These are phyloP conservation scores for Pagrus major DNA, from an alignment of 2,113 vertebrate genomes.

Conservation along the genomic window DNA sequence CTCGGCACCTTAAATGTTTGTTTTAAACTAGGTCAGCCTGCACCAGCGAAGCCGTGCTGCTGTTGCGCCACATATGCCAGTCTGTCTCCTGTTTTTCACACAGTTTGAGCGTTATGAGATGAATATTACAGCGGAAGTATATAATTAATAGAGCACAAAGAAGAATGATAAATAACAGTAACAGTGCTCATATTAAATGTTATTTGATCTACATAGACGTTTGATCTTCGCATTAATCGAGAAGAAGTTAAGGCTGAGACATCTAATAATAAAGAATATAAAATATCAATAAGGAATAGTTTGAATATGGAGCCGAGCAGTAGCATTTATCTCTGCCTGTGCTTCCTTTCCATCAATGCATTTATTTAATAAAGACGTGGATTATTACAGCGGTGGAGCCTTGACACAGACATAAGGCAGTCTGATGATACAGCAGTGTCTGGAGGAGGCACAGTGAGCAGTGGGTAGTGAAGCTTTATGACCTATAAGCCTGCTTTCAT, in stretches of 20 bases:
- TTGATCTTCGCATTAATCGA: not conserved
- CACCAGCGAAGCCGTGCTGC: conserved; percentile 46
- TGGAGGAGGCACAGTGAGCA: conserved; percentile 27
- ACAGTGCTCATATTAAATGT: not conserved
- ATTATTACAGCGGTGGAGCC: not conserved
- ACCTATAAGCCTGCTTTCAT: too few relatives aligned
- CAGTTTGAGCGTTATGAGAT: not conserved
- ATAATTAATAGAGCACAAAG: conserved; percentile 14
- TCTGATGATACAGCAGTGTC: conserved; percentile 47
- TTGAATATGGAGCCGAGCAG: not conserved
- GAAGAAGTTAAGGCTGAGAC: not conserved
- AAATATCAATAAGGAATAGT: not conserved
- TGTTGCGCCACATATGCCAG: conserved; percentile 39
- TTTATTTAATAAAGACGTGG: not conserved
- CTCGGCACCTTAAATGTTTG: conserved; percentile 49
- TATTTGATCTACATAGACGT: not conserved
- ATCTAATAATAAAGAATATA: not conserved
- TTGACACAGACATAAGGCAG: conserved; percentile 17
- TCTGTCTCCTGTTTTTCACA: conserved; percentile 17
- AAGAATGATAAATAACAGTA: not conserved
- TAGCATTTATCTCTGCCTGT: not conserved
- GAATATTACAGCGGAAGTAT: conserved; percentile 25
- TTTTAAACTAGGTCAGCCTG: conserved; percentile 70
- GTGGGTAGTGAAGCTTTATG: not conserved
- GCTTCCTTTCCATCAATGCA: not conserved